Conservation (phyloP, 2,888 invertebrate species). For the Campoletis raptor region DNA sequence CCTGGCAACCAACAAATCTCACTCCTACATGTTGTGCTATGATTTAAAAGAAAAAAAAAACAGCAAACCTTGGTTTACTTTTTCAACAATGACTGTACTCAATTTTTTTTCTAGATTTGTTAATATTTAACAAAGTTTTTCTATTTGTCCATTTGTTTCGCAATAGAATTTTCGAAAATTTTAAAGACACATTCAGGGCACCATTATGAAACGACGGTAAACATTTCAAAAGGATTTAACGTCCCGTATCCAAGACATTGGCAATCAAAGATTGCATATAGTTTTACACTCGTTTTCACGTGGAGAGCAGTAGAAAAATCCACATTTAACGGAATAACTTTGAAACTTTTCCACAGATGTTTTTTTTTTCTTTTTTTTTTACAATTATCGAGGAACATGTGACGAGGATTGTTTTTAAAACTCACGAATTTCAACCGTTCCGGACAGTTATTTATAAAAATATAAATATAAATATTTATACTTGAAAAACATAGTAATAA, state of each 20-base stretch:
- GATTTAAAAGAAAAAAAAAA: not conserved
- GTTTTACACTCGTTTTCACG: too few species aligned
- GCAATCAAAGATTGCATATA: too few species aligned
- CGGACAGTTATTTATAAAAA: not conserved
- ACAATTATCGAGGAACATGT: too few species aligned
- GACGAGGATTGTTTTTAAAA: too few species aligned
- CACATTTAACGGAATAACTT: too few species aligned
- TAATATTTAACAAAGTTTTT: not conserved
- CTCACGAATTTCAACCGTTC: too few species aligned
- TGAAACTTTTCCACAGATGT: not conserved
- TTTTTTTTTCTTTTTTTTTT: not conserved
- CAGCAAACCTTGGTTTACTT: not conserved
- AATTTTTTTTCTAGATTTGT: not conserved
- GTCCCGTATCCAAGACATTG: too few species aligned
- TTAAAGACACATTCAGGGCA: too few species aligned
- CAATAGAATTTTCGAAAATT: too few species aligned
- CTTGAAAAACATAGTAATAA: not conserved
- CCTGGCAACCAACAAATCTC: constrained; percentile 11
- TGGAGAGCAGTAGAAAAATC: too few species aligned
- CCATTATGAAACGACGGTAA: too few species aligned
- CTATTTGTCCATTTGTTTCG: not conserved
- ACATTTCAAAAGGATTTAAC: too few species aligned
- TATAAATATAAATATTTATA: not conserved
- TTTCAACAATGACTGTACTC: not conserved
- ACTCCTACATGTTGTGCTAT: not conserved